Base-by-base conservation (phyloP, 2,797 vertebrate genomes). In the Spondyliosoma cantharus region DNA sequence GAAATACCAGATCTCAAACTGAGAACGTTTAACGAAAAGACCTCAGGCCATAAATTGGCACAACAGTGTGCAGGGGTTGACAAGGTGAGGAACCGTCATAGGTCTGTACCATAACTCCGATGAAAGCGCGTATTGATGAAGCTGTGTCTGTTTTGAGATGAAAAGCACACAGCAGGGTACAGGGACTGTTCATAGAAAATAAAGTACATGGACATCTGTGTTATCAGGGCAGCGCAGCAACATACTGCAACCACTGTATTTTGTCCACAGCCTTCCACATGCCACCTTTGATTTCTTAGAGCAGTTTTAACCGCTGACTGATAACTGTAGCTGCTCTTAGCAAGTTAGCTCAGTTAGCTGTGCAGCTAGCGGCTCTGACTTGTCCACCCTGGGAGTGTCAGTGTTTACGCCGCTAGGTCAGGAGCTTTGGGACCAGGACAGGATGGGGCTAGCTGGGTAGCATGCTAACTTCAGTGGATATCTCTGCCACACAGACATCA, bases 91-190 rank as follows among this genome's bases (percentile, higher is more conserved):
- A 16, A 5, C 0, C 19, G 9, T 42, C 14, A 53, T 12, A 16
- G n/a, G 32, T 48, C 22, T 62, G 46, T 46, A 71, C 49, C 14
- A 37, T 54, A 64, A 71, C 75, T 70, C 71, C 73, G 58, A 81
- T 86, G 67, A 88, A 64, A 78, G 77, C 48, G 52, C 73, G 66
- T 83, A 65, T 78, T 85, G 63, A 84, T 85, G 62, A 82, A 64
- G 69, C 81, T 58, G 15, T 71, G 62, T 78, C 54, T 61, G 22
- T 46, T 61, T 64, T 79, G 61, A 69, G 78, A 52, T 79, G 32
- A 15, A 20, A 19, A 42, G 25, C n/a, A 24, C 3, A 9, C 24
- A 74, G 49, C 45, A 25, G 29, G 25, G 58, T 13, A 59, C 22
- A 17, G n/a, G 7, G n/a, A 71, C 61, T 62, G 48, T 50, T 76